Base-by-base conservation (phyloP, 2,888 invertebrate genomes). In the Caenorhabditis sulstoni region DNA sequence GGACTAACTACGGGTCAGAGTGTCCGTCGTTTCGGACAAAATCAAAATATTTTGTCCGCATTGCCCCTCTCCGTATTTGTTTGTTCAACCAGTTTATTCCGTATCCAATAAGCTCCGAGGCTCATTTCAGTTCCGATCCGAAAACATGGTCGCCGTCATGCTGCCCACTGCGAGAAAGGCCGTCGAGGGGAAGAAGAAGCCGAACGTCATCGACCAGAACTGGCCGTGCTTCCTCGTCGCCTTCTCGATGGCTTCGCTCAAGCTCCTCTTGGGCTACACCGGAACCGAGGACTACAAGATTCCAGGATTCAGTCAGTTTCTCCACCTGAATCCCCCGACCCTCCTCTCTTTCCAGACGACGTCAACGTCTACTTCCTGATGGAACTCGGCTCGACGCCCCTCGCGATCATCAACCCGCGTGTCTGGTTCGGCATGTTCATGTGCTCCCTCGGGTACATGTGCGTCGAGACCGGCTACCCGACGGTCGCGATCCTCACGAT, bases 341-440 rank as follows among this genome's bases (percentile, higher is more conserved):
- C 11, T 41, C 57, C 16, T 41, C 16, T n/a, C 16, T 37, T 55
- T 75, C 11, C 53, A 77, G 77, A 70, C 9, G 59, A 77, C 35
- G 47, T 61, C 37, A 77, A 77, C 44, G 61, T 77, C 9, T 71
- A 71, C 41, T 77, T 77, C 68, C 53, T 70, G 8, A 55, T 77
- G 55, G 77, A 77, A 23, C 65, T 77, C 23, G 61, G 70, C 14
- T 77, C 77, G 14, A 77, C 70, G 3, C 70, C 77, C 22, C 55
- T 77, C 3, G 70, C 77, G n/a, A 39, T 77, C 11, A 71, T 77
- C 41, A 77, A 71, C 52, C 77, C 77, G 22, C 65, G 70, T 53
- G 77, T 66, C 50, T 77, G 77, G 77, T 77, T 77, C 18, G 59
- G 59, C 16, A 71, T 77, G 52, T 77, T 77, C 55, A 77, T 77